These are phyloP conservation scores for Podargus strigoides DNA, from an alignment of 2,797 vertebrate genomes.

Conservation along the genomic window DNA sequence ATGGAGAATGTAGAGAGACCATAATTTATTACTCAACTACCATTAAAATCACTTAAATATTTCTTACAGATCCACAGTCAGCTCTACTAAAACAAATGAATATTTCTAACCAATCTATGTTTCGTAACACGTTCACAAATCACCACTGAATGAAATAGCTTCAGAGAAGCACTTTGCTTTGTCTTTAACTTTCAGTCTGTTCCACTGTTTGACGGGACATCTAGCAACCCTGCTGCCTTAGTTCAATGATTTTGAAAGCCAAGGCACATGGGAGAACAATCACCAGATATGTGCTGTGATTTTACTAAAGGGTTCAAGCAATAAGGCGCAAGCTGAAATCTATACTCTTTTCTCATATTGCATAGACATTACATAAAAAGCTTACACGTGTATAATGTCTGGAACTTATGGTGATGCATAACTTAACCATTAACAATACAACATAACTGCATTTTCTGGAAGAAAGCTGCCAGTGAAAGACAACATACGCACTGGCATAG, in stretches of 20 bases:
- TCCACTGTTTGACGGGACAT: neutral
- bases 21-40: neutral
- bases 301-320: neutral
- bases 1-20: neutral
- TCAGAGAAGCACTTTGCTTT: neutral
- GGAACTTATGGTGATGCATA: neutral
- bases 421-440: neutral
- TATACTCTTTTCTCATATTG: neutral
- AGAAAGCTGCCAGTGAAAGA: neutral
- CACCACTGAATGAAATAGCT: neutral
- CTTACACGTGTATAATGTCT: neutral
- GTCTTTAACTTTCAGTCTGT: neutral
- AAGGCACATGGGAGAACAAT: neutral
- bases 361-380: neutral
- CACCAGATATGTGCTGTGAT: neutral
- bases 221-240: neutral
- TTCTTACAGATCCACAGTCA: neutral
- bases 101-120: neutral
- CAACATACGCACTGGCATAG: neutral
- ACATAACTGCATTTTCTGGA: neutral
- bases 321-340: neutral
- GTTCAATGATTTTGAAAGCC: neutral
- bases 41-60: neutral
- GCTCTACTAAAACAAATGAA: neutral
- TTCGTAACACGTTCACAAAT: neutral